A percentile compares a stretch with the other conserved stretches of the same genome.
phyloP scores from a whole-genome alignment of 2,113 vertebrate species.

The Shinisaurus crocodilurus region DNA sequence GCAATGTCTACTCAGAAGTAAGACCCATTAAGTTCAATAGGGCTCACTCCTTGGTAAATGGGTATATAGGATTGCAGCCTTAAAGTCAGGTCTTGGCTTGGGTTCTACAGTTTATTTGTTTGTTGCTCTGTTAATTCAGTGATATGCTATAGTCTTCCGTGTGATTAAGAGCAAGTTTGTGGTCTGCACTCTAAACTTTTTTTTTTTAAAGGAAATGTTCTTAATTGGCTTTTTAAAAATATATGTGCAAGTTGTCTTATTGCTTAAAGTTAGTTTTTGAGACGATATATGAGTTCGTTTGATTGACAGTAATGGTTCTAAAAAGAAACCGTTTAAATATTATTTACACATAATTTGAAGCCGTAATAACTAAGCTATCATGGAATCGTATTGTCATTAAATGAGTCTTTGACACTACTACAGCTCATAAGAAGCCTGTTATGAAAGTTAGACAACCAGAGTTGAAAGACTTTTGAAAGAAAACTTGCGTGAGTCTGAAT shows the following conservation, averaged over 20 bases:
- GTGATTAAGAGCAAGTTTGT: neutral
- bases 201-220: conserved; percentile 56
- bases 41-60: no score
- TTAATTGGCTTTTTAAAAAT: conserved; percentile 43
- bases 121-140: neutral
- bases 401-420: conserved; percentile 32
- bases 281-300: conserved; percentile 62
- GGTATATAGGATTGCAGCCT: no score
- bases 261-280: conserved; percentile 59
- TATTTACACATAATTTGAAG: conserved; percentile 74
- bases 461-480: conserved; percentile 41
- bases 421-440: conserved; percentile 51
- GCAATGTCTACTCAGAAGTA: no score
- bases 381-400: conserved; percentile 58
- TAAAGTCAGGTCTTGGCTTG: neutral
- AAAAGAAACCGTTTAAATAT: conserved; percentile 72
- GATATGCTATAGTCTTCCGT: neutral
- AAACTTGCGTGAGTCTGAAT: conserved; percentile 13
- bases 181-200: conserved; percentile 4
- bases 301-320: conserved; percentile 67
- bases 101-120: neutral
- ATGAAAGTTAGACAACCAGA: conserved; percentile 51
- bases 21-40: no score
- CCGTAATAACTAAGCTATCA: conserved; percentile 50
- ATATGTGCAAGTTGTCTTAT: conserved; percentile 43